Base-by-base conservation (phyloP, 2,888 invertebrate genomes). In the Neoitamus cyanurus region DNA sequence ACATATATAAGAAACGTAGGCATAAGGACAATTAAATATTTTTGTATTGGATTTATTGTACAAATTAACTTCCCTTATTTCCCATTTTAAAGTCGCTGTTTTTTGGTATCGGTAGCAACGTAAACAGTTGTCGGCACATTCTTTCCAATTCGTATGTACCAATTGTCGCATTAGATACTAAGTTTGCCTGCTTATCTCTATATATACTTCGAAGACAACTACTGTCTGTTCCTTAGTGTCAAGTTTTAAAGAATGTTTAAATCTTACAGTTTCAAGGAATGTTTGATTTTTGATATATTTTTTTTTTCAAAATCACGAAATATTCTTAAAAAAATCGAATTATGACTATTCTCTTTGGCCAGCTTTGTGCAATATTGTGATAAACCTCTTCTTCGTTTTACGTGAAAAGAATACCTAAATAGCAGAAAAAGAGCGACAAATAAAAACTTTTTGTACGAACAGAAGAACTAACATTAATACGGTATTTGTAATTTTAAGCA, bases 341-440 rank as follows among this genome's bases (percentile, higher is more conserved):
- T 75, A 37, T 20, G 37, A 75, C 25, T n/a, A 13, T 37, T 75
- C 36, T 36, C 73, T 69, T 37, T 58, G 90, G 90, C 90, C 90
- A 90, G 87, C 88, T 88, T 75, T 88, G 90, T 90, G 90, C 90
- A 90, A 90, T 90, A 90, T 89, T 90, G 90, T 90, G 90, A 90
- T 90, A 90, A 89, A 90, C 89, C 78, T 31, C 0, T 42, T 36
- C 11, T 25, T 48, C 30, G 28, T 48, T 48, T 70, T 58, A 58
- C 1, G 58, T 25, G 25, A 58, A 58, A 20, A n/a, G 5, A 15
- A 7, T 58, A 58, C 58, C 58, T 58, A 20, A 58, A 58, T 58
- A 58, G 58, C 58, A 58, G 58, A 75, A 37, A 25, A 36, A 75
- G 36, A 75, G 30, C 68, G 25, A 30, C 68, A 69, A 72, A 5